Evolutionary conservation across 2,888 invertebrate genomes (phyloP), one percentile per base, ranked within the genome.

Genomic region (Chrysolina americana): DNA sequence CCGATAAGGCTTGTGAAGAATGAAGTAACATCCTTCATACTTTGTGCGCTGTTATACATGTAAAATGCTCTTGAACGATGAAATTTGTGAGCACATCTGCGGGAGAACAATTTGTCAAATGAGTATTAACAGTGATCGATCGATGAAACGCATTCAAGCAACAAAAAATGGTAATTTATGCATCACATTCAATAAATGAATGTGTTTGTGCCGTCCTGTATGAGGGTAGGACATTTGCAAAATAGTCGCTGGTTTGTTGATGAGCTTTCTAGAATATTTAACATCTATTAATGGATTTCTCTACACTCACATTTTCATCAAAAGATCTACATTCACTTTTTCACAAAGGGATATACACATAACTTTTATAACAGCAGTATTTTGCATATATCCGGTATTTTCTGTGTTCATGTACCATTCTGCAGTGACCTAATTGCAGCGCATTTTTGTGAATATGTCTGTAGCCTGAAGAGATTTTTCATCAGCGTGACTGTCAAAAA

Each of bases 121-220:
- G 13, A 62, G n/a, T 62, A 56, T 63, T 68, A 70, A 71, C 74
- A 68, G 65, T 68, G 74, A 69, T 71, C 63, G 69, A 59, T 73
- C 70, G 68, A 73, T 71, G 64, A 73, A 78, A 76, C 79, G 79
- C 80, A 85, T 85, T 84, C 83, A 83, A 82, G 83, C 84, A 84
- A 83, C 83, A 85, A 81, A 78, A 75, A 73, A 71, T 74, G 69
- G 81, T 84, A 85, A 86, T 86, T 85, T 85, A 86, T 85, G 85
- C 84, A 84, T 85, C 83, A 83, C 85, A 86, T 85, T 85, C 85
- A 85, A 85, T 85, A 85, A 84, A 86, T 84, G 85, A 84, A 85
- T 85, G 83, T 83, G 82, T 83, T 82, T 83, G 81, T 82, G 81
- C 81, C 79, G 28, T 36, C 79, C 80, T 79, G 76, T 79, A 73